These are phyloP conservation scores for Caenorhabditis sp. DNA, from an alignment of 2,888 invertebrate species.

Conservation along the genomic window DNA sequence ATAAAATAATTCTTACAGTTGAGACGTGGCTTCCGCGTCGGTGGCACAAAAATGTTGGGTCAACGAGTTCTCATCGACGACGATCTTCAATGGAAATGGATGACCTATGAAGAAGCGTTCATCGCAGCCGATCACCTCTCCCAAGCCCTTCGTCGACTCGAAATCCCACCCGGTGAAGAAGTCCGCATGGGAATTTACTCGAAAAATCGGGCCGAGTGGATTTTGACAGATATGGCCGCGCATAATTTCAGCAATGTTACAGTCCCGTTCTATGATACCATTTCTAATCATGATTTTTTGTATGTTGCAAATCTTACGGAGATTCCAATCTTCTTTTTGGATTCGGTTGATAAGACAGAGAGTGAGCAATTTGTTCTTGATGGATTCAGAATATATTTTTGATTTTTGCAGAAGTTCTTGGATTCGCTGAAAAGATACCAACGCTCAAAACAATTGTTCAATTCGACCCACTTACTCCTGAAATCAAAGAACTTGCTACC, in stretches of 20 bases:
- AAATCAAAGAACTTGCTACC: constrained; percentile 16
- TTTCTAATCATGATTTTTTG: constrained; percentile 30
- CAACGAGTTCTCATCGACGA: constrained; percentile 22
- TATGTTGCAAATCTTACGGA: constrained; percentile 29
- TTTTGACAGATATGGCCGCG: constrained; percentile 27
- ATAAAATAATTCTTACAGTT: not conserved
- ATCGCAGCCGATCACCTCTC: constrained; percentile 24
- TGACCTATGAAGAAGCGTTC: constrained; percentile 25
- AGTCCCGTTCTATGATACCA: constrained; percentile 39
- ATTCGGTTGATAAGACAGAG: constrained; percentile 24
- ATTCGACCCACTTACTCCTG: constrained; percentile 12
- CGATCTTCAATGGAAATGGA: constrained; percentile 34
- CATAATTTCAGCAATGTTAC: constrained; percentile 39
- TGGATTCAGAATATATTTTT: not conserved
- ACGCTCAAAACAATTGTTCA: constrained; percentile 29
- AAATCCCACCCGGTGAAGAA: constrained; percentile 22
- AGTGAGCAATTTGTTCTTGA: constrained; percentile 5
- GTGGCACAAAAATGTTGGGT: constrained; percentile 35
- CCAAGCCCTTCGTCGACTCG: constrained; percentile 25
- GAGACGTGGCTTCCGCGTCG: constrained; percentile 11
- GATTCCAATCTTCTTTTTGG: constrained; percentile 26
- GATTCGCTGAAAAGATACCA: constrained; percentile 18
- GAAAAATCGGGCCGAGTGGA: constrained; percentile 34
- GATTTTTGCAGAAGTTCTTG: constrained; percentile 21
- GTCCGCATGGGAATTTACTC: constrained; percentile 33